A percentile compares a stretch with the other conserved stretches of the same genome.
Conservation (phyloP, 37 sponge, comb jelly and placozoan genomes). For the Spongia lamella region DNA sequence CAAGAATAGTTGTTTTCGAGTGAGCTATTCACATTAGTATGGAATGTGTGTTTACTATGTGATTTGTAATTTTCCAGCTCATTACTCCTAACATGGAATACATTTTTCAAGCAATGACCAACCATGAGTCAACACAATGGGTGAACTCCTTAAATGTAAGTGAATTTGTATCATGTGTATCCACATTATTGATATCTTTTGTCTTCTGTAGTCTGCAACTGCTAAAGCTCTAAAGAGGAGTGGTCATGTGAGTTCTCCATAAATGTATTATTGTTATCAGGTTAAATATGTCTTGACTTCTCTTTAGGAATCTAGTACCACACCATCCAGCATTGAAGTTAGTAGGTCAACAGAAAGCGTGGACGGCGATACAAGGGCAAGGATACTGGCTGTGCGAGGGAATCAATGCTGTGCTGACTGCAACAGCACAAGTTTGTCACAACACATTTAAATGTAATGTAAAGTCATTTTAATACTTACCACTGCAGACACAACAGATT, state of each 20-base stretch:
- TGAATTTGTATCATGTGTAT: constrained; percentile 1
- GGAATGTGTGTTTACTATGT: not conserved
- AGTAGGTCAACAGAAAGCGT: not conserved
- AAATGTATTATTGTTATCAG: too few relatives aligned
- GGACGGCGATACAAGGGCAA: constrained; percentile 20
- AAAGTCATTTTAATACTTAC: not conserved
- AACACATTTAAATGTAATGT: not conserved
- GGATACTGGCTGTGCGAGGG: constrained; percentile 61
- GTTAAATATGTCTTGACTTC: not conserved
- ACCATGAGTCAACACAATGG: constrained; percentile 63
- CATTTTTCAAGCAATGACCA: constrained; percentile 65
- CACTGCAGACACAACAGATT: constrained; percentile 38
- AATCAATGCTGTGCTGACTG: constrained; percentile 83
- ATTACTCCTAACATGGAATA: constrained; percentile 76
- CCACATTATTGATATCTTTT: not conserved
- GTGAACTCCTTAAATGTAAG: constrained; percentile 59
- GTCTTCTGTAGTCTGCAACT: not conserved
- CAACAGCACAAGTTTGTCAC: constrained; percentile 47
- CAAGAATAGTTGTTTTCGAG: constrained; percentile 84
- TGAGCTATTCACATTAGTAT: constrained; percentile 9
- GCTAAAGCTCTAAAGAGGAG: not conserved
- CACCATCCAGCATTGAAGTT: not conserved
- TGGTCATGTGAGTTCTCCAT: too few relatives aligned
- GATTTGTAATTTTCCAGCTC: constrained; percentile 35
- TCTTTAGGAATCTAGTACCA: not conserved